Evolutionary conservation across 2,113 vertebrate genomes (phyloP).

Genomic region (Sprattus sprattus): DNA sequence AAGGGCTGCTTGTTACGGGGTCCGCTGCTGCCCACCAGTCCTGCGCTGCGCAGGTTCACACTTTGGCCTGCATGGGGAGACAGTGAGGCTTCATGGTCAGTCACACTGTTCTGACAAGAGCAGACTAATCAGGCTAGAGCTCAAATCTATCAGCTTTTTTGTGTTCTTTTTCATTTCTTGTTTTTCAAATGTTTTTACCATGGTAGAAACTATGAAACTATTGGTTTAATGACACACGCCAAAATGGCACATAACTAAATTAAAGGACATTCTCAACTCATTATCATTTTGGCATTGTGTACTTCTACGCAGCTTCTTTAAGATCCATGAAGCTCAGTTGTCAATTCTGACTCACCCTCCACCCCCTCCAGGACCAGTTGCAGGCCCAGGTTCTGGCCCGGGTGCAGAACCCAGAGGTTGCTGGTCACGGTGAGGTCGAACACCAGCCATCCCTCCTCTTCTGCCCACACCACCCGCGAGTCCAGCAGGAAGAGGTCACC

Average conservation of each 20-base stretch:
- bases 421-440: conserved; percentile 93
- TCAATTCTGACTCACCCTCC: conserved; percentile 75
- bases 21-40: conserved; percentile 80
- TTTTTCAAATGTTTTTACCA: background rate
- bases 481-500: conserved; percentile 87
- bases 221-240: too few relatives aligned
- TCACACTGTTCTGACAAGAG: background rate
- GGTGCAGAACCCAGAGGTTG: conserved; percentile 90
- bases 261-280: background rate
- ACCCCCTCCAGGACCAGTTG: conserved; percentile 82
- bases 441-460: conserved; percentile 92
- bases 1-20: conserved; percentile 93
- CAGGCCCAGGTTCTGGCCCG: conserved; percentile 88
- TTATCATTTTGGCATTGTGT: background rate
- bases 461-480: conserved; percentile 85
- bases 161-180: background rate
- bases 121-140: background rate
- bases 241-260: too few relatives aligned
- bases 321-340: background rate
- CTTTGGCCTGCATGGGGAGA: conserved; percentile 76
- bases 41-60: conserved; percentile 79
- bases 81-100: conserved; percentile 19
- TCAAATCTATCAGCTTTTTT: background rate
- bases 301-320: background rate
- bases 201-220: too few relatives aligned